phyloP scores from a whole-genome alignment of 2,113 vertebrate species.

The Bujurquina vittata region DNA sequence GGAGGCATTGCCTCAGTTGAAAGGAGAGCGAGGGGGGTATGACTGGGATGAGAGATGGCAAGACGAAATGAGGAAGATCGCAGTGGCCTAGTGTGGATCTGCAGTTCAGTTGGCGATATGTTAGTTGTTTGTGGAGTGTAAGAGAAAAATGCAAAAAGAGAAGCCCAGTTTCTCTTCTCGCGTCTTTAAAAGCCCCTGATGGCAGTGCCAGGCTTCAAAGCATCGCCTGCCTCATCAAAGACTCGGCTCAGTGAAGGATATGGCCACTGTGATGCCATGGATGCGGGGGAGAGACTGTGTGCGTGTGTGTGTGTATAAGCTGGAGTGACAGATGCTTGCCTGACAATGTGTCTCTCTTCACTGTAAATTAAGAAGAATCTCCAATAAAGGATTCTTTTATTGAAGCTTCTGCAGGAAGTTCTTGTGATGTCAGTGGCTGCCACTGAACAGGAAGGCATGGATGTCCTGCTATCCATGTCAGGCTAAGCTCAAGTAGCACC shows the following conservation, averaged over 20 bases:
- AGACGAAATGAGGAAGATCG: conserved; percentile 54
- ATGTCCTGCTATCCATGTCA: no score
- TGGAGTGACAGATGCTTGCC: conserved; percentile 33
- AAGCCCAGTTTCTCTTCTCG: neutral
- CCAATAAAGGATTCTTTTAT: no score
- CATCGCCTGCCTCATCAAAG: conserved; percentile 57
- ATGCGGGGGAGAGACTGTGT: conserved; percentile 10
- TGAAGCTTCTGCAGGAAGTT: neutral
- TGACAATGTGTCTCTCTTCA: neutral
- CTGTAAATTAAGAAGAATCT: conserved; percentile 35
- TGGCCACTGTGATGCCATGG: conserved; percentile 34
- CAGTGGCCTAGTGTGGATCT: conserved; percentile 40
- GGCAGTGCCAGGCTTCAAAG: conserved; percentile 63
- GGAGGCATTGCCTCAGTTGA: conserved; percentile 18
- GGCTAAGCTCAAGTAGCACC: neutral
- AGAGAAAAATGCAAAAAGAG: conserved; percentile 17
- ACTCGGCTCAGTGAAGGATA: conserved; percentile 39
- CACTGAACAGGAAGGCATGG: neutral
- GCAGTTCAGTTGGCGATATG: conserved; percentile 31
- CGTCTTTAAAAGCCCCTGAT: conserved; percentile 54
- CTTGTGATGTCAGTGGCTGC: neutral
- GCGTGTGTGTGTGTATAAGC: neutral
- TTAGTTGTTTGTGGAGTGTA: conserved; percentile 31
- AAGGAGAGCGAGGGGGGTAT: neutral
- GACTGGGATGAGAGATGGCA: conserved; percentile 41